Conservation (phyloP, 2,888 invertebrate species). For the Harpalus rufipes region DNA sequence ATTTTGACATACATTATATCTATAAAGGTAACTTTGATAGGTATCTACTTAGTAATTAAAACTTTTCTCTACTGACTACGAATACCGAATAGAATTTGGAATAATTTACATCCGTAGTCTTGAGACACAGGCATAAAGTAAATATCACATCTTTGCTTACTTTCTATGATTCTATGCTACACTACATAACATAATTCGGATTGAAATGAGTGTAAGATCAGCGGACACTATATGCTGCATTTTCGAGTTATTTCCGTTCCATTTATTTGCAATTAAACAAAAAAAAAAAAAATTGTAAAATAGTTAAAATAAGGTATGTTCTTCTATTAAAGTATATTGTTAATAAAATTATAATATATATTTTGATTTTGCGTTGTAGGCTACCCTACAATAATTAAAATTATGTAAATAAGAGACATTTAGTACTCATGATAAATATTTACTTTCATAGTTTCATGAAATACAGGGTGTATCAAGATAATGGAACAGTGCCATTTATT, state of each 20-base stretch:
- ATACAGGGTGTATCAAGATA: too few relatives aligned
- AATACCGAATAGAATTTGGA: slow-evolving; percentile 25
- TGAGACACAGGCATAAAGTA: slow-evolving; percentile 40
- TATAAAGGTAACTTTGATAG: slow-evolving; percentile 28
- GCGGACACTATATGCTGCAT: background rate
- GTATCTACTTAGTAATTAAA: background rate
- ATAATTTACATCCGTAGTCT: slow-evolving; percentile 22
- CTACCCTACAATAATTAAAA: too few relatives aligned
- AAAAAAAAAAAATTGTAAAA: too few relatives aligned
- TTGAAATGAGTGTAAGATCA: background rate
- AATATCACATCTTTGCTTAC: slow-evolving; percentile 54
- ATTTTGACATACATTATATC: background rate
- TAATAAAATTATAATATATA: too few relatives aligned
- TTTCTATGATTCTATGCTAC: slow-evolving; percentile 7
- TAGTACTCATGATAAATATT: too few relatives aligned
- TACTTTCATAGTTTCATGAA: too few relatives aligned
- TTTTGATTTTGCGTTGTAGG: too few relatives aligned
- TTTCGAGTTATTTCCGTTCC: background rate
- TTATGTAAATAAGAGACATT: too few relatives aligned
- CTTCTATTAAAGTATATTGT: too few relatives aligned
- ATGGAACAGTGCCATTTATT: too few relatives aligned
- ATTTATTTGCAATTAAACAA: background rate
- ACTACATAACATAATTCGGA: slow-evolving; percentile 52
- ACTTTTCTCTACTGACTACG: slow-evolving; percentile 7
- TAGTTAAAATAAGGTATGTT: too few relatives aligned